These are phyloP conservation scores for Porites evermanni DNA, from an alignment of 92 coral and sea anemone genomes.

Conservation along the genomic window DNA sequence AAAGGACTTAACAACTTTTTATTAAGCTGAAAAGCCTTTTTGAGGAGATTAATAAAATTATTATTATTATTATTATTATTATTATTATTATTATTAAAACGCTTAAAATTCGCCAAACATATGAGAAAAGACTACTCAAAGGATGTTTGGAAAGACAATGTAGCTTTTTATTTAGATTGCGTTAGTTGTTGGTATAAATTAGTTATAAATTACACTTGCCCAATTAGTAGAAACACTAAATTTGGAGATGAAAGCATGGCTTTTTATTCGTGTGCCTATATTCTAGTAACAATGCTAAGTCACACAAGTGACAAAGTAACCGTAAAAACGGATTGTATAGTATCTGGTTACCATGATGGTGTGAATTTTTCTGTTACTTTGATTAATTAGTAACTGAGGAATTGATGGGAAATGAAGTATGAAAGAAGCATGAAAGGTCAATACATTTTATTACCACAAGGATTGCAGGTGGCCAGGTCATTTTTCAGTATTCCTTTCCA, in stretches of 20 bases:
- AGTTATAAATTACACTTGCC: background rate
- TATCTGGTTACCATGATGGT: too few relatives aligned
- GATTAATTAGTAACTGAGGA: too few relatives aligned
- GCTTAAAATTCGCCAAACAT: conserved; percentile 10
- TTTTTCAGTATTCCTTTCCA: too few relatives aligned
- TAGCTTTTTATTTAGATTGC: conserved; percentile 12
- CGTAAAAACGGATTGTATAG: background rate
- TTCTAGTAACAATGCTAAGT: background rate
- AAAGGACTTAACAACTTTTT: background rate
- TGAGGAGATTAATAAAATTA: too few relatives aligned
- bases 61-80: too few relatives aligned
- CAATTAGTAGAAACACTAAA: conserved; percentile 3
- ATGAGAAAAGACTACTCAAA: background rate
- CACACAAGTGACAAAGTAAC: conserved; percentile 8
- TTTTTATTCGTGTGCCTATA: background rate
- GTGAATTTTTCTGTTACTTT: too few relatives aligned
- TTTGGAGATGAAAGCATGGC: conserved; percentile 17
- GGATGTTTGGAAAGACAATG: conserved; percentile 4
- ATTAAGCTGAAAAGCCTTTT: too few relatives aligned
- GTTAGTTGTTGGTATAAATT: conserved; percentile 5
- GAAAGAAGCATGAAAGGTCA: too few relatives aligned
- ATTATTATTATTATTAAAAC: background rate
- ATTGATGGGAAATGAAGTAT: too few relatives aligned
- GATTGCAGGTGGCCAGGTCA: too few relatives aligned
- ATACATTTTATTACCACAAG: too few relatives aligned